Conservation (phyloP, 1,140 invertebrate genomes). For the Stratiolaelaps scimitus region DNA sequence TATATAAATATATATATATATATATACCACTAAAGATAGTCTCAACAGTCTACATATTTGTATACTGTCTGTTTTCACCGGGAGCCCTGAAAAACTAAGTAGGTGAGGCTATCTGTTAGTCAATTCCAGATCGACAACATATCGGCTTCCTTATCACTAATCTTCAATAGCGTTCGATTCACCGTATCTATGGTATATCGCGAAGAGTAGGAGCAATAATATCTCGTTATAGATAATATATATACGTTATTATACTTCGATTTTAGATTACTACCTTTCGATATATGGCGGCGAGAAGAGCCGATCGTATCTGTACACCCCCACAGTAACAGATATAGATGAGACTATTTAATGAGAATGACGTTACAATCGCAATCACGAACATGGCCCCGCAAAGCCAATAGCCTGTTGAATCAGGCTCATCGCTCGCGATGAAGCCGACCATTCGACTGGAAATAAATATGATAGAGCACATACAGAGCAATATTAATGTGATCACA, state of each 20-base stretch:
- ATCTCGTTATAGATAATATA: too few species aligned
- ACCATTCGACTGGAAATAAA: slow-evolving; percentile 11
- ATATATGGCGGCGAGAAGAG: slow-evolving; percentile 31
- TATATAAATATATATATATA: too few species aligned
- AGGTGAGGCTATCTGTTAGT: too few species aligned
- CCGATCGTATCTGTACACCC: background rate
- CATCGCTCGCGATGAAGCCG: background rate
- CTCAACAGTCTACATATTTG: too few species aligned
- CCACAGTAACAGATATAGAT: background rate
- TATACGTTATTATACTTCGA: background rate
- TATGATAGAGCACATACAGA: background rate
- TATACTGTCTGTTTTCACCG: too few species aligned
- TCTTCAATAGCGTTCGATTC: too few species aligned
- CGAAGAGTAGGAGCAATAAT: too few species aligned
- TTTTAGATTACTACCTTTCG: slow-evolving; percentile 30
- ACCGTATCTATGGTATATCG: too few species aligned
- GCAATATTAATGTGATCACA: background rate
- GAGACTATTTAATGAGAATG: background rate
- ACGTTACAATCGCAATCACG: background rate
- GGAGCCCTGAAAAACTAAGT: too few species aligned
- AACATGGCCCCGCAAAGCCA: background rate
- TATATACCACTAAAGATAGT: too few species aligned
- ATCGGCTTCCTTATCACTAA: too few species aligned
- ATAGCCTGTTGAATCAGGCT: background rate
- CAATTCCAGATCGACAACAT: too few species aligned